Conservation (phyloP, 2,797 vertebrate genomes). For the Steatocranus sp. region DNA sequence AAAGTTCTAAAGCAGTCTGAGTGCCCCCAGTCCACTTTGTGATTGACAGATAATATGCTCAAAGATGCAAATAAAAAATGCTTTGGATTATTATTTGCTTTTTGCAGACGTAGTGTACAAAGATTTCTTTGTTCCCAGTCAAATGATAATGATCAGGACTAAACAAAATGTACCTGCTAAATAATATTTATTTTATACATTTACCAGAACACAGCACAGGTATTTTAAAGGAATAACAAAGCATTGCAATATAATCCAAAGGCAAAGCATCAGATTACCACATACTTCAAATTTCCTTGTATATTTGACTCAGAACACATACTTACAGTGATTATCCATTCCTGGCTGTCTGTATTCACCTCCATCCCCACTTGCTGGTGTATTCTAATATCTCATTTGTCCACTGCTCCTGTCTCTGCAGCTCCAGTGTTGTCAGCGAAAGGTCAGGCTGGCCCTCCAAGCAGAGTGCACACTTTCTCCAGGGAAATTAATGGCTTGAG, state of each 20-base stretch:
- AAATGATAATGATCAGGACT: not conserved
- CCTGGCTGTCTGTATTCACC: slow-evolving; percentile 26
- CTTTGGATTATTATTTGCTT: not conserved
- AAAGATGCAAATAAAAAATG: not conserved
- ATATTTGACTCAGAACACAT: not conserved
- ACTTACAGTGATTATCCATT: slow-evolving; percentile 9
- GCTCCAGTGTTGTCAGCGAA: slow-evolving; percentile 71
- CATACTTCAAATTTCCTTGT: not conserved
- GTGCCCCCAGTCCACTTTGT: not conserved
- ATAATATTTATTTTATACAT: not conserved
- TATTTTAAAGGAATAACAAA: not conserved
- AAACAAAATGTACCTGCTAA: not conserved
- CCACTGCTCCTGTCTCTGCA: slow-evolving; percentile 60
- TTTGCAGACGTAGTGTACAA: not conserved
- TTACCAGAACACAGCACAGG: not conserved
- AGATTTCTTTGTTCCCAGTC: not conserved
- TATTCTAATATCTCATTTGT: slow-evolving; percentile 75
- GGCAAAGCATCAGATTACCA: not conserved
- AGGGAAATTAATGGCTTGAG: slow-evolving; percentile 79
- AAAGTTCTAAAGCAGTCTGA: slow-evolving; percentile 1
- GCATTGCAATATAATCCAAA: not conserved
- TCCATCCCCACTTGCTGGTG: slow-evolving; percentile 38
- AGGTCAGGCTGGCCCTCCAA: slow-evolving; percentile 75
- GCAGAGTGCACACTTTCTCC: slow-evolving; percentile 64
- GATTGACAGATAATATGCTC: slow-evolving; percentile 1